Conservation (phyloP, 1,140 invertebrate species). For the Adelges cooleyi region DNA sequence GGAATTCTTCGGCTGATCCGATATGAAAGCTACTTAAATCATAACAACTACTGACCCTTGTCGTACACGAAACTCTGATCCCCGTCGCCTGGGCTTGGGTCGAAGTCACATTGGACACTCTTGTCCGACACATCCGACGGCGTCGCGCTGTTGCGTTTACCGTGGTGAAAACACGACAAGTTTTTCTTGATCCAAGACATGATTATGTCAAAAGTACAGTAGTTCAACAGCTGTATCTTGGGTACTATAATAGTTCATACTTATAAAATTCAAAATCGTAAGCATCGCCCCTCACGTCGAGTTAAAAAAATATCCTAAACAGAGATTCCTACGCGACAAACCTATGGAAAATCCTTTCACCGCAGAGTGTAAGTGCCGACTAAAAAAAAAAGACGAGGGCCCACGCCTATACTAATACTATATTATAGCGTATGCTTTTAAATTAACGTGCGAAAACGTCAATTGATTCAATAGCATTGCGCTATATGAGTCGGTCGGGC, state of each 20-base stretch:
- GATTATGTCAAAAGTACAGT: too few species aligned
- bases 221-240: too few species aligned
- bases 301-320: neutral
- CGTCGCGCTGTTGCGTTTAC: neutral
- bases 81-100: neutral
- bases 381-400: neutral
- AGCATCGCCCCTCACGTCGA: too few species aligned
- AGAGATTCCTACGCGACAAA: neutral
- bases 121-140: neutral
- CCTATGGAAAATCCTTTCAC: neutral
- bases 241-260: too few species aligned
- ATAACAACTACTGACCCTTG: neutral
- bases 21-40: too few species aligned
- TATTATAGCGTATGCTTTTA: neutral
- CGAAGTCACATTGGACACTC: conserved; percentile 17
- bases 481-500: neutral
- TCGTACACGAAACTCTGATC: neutral
- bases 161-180: neutral
- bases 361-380: neutral
- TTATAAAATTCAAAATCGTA: too few species aligned
- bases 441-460: conserved; percentile 20
- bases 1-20: too few species aligned
- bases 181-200: conserved; percentile 19
- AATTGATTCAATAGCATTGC: neutral
- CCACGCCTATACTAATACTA: neutral